Evolutionary conservation across 2,113 vertebrate genomes (phyloP).

Genomic region (Semnornis frantzii): DNA sequence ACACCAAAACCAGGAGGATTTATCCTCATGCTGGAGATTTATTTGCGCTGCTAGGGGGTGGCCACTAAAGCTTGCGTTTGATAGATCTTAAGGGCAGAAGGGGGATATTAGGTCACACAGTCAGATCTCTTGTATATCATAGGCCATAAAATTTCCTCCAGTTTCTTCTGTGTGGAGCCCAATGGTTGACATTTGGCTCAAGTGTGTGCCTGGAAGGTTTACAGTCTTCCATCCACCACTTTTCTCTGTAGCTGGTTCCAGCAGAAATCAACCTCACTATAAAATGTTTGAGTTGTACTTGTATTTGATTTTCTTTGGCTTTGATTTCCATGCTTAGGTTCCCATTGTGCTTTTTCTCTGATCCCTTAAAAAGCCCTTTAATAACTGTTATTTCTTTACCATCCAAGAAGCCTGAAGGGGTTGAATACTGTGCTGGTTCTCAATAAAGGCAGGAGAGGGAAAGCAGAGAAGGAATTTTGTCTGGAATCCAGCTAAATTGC

Average conservation of each 20-base stretch:
- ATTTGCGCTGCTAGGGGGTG: background rate
- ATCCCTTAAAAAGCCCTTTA: conserved; percentile 10
- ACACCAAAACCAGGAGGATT: background rate
- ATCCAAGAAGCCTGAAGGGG: background rate
- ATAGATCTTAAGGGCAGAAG: background rate
- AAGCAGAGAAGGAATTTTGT: background rate
- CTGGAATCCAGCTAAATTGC: background rate
- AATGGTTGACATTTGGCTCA: background rate
- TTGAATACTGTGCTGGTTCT: background rate
- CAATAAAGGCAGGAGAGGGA: background rate
- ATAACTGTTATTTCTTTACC: conserved; percentile 26
- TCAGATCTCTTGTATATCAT: background rate
- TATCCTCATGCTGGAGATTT: background rate
- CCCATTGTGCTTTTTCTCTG: conserved; percentile 20
- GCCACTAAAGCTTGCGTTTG: background rate
- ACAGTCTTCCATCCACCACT: background rate
- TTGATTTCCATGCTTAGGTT: conserved; percentile 19
- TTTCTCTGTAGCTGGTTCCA: conserved; percentile 13
- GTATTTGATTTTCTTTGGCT: conserved; percentile 49
- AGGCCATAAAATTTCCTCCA: conserved; percentile 9
- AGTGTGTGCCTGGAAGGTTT: conserved; percentile 8
- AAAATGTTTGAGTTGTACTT: conserved; percentile 25
- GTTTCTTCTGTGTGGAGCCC: background rate
- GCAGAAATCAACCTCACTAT: conserved; percentile 40
- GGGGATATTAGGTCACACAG: conserved; percentile 3